Evolutionary conservation across 2,797 vertebrate genomes (phyloP).

Genomic region (Hydrolagus colliei): DNA sequence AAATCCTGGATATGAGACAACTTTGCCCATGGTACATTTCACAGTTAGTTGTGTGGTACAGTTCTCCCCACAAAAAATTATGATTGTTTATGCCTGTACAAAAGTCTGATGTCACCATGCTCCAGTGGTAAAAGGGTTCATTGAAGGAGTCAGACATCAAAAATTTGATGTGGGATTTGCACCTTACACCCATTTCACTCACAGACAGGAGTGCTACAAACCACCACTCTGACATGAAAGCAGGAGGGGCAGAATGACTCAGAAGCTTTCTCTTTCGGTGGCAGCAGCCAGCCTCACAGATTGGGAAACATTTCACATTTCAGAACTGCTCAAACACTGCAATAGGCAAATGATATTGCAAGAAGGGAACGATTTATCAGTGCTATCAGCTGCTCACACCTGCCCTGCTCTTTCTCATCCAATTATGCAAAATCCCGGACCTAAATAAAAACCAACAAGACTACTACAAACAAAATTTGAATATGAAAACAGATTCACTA

Average conservation of each 20-base stretch:
- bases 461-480: neutral
- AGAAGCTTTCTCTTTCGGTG: neutral
- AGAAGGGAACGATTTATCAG: neutral
- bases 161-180: too few species aligned
- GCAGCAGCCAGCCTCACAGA: neutral
- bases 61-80: too few species aligned
- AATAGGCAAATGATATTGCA: neutral
- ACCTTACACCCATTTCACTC: too few species aligned
- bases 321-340: neutral
- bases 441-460: conserved; percentile 24
- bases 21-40: too few species aligned
- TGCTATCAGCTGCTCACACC: neutral
- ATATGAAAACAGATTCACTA: too few species aligned
- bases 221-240: neutral
- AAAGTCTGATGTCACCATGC: too few species aligned
- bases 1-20: too few species aligned
- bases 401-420: neutral
- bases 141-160: too few species aligned
- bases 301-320: neutral
- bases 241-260: neutral
- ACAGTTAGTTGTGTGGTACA: too few species aligned
- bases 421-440: neutral
- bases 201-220: too few species aligned
- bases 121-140: too few species aligned
- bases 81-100: too few species aligned